Evolutionary conservation across 2,888 invertebrate species (phyloP).

Genomic region (Standfussiana lucernea): DNA sequence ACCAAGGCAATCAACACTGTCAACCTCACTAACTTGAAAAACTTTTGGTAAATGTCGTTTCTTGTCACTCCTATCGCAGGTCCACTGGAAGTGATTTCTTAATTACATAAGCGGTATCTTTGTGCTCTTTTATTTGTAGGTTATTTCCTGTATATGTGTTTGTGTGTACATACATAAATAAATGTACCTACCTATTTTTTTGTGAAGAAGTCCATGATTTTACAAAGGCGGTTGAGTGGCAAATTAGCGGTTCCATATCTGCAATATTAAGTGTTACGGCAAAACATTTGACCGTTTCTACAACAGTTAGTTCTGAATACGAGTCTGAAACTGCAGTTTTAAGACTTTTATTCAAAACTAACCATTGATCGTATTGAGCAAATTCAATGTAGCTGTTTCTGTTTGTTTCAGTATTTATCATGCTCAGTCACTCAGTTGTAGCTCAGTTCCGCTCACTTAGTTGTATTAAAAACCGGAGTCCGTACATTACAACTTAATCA

Average conservation of each 20-base stretch:
- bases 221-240: background rate
- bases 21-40: background rate
- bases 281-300: background rate
- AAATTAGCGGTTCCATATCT: background rate
- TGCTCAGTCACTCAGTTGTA: background rate
- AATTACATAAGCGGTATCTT: background rate
- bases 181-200: background rate
- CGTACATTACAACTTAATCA: background rate
- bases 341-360: background rate
- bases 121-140: background rate
- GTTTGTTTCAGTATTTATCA: background rate
- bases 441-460: background rate
- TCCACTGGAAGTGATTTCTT: background rate
- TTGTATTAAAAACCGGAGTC: background rate
- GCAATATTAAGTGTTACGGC: background rate
- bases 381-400: background rate
- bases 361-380: background rate
- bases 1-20: background rate
- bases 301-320: background rate
- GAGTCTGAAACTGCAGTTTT: background rate
- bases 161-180: background rate
- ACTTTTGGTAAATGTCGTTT: background rate
- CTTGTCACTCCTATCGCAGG: background rate
- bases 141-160: background rate
- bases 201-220: background rate